Evolutionary conservation across 1,140 invertebrate genomes (phyloP).

Genomic region (Euschistus heros): DNA sequence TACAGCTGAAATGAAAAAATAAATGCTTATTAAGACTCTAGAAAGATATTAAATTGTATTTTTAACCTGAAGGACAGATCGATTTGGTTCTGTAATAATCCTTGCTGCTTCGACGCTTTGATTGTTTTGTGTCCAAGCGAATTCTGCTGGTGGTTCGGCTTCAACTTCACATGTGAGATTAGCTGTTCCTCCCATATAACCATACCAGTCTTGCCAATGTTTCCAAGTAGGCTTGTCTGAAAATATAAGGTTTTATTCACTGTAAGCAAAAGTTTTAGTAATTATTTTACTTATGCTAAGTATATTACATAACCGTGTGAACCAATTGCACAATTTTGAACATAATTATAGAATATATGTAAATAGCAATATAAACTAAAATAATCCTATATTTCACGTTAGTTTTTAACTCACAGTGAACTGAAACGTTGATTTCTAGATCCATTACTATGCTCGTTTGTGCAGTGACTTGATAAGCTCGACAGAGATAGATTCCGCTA

Average conservation of each 20-base stretch:
- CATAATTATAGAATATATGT: too few relatives aligned
- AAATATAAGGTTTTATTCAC: slow-evolving; percentile 1
- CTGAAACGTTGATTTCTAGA: background rate
- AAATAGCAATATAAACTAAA: too few relatives aligned
- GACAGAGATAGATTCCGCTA: slow-evolving; percentile 33
- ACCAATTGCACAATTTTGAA: too few relatives aligned
- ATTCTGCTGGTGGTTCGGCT: slow-evolving; percentile 33
- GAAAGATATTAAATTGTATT: background rate
- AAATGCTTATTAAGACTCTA: too few relatives aligned
- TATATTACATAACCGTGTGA: too few relatives aligned
- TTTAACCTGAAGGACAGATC: slow-evolving; percentile 1
- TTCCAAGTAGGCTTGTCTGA: slow-evolving; percentile 33
- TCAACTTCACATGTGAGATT: slow-evolving; percentile 35
- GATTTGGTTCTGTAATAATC: slow-evolving; percentile 2
- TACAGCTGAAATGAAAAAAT: too few relatives aligned
- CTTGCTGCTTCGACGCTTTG: slow-evolving; percentile 15
- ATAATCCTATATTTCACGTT: too few relatives aligned
- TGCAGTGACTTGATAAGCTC: slow-evolving; percentile 31
- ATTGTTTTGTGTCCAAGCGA: slow-evolving; percentile 33
- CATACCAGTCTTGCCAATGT: slow-evolving; percentile 10
- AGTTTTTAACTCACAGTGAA: background rate
- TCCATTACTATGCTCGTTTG: slow-evolving; percentile 27
- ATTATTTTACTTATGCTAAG: too few relatives aligned
- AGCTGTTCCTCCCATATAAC: slow-evolving; percentile 31
- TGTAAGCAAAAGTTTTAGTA: too few relatives aligned